These are phyloP conservation scores for Falco naumanni DNA, from an alignment of 2,797 vertebrate species.

Conservation along the genomic window DNA sequence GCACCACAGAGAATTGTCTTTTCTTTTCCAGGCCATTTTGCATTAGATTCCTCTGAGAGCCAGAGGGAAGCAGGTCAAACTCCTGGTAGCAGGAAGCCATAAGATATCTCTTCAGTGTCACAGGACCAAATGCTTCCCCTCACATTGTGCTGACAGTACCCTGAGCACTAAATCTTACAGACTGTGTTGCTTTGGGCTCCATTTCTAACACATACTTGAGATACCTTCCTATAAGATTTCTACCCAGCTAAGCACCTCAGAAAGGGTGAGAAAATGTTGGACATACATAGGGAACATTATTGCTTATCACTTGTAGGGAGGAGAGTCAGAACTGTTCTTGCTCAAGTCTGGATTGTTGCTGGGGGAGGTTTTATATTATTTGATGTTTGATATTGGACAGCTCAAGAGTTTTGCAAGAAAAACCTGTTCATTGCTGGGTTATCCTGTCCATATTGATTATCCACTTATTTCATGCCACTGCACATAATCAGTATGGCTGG, in stretches of 20 bases:
- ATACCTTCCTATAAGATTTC: background rate
- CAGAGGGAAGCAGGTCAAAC: background rate
- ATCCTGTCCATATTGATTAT: background rate
- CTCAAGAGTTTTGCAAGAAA: background rate
- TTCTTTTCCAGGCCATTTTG: background rate
- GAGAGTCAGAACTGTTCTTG: background rate
- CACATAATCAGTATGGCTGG: background rate
- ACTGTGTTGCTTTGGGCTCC: background rate
- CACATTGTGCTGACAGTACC: background rate
- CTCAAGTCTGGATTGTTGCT: conserved; percentile 7
- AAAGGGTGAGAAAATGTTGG: background rate
- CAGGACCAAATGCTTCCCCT: background rate
- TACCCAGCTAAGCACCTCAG: background rate
- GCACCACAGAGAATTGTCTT: background rate
- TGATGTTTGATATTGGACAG: background rate
- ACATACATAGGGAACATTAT: background rate
- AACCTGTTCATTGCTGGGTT: background rate
- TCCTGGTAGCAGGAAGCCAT: background rate
- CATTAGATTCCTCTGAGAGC: background rate
- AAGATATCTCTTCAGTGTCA: background rate
- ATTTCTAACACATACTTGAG: background rate
- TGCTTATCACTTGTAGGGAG: background rate
- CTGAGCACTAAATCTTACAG: background rate
- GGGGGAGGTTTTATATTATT: background rate
- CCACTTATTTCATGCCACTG: background rate